These are phyloP conservation scores for Pandemis cinnamomeana DNA, from an alignment of 2,888 invertebrate species.

Conservation along the genomic window DNA sequence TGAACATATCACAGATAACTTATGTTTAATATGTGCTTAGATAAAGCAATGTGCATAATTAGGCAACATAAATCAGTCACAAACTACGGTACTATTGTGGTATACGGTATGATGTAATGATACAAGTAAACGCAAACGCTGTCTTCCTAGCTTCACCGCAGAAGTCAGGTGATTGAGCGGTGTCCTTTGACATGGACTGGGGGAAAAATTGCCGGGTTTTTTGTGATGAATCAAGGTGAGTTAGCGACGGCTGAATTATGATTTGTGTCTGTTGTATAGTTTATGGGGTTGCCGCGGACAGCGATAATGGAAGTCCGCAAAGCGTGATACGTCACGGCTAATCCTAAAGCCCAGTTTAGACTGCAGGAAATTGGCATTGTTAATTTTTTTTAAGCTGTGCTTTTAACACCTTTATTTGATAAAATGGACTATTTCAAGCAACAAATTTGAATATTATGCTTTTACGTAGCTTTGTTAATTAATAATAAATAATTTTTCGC, in stretches of 20 bases:
- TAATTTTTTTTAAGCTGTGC: no score
- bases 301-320: constrained; percentile 14
- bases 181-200: constrained; percentile 75
- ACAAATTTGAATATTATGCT: no score
- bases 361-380: no score
- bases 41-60: no score
- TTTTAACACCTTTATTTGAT: no score
- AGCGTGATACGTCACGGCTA: not conserved
- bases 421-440: no score
- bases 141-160: constrained; percentile 55
- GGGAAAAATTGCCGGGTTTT: constrained; percentile 76
- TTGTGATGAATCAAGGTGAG: constrained; percentile 68
- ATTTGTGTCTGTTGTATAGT: constrained; percentile 44
- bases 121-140: constrained; percentile 7
- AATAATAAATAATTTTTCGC: no score
- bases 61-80: not conserved
- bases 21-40: no score
- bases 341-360: not conserved
- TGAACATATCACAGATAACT: no score
- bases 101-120: not conserved
- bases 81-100: not conserved
- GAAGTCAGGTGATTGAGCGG: constrained; percentile 75
- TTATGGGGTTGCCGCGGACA: constrained; percentile 14
- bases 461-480: no score
- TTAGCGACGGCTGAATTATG: constrained; percentile 60